These are phyloP conservation scores for Salvelinus alpinus DNA, from an alignment of 2,113 vertebrate genomes.

Conservation along the genomic window DNA sequence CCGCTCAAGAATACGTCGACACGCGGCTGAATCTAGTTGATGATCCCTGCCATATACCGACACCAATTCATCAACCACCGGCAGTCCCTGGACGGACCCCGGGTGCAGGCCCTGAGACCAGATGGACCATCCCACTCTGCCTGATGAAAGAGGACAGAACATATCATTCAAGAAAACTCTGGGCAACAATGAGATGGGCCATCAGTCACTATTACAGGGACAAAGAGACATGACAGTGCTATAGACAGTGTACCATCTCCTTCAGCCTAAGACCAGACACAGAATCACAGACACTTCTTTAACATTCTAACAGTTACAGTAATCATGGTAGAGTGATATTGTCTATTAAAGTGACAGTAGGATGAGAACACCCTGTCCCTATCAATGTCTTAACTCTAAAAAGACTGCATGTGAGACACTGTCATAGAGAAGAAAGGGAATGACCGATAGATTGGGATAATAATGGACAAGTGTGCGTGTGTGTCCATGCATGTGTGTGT, in stretches of 20 bases:
- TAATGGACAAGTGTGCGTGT: slow-evolving; percentile 17
- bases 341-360: too few relatives aligned
- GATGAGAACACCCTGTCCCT: too few relatives aligned
- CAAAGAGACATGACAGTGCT: background rate
- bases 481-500: too few relatives aligned
- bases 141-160: slow-evolving; percentile 11
- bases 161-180: slow-evolving; percentile 20
- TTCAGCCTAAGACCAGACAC: background rate
- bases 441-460: too few relatives aligned
- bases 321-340: too few relatives aligned
- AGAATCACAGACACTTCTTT: background rate
- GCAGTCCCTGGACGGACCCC: slow-evolving; percentile 3
- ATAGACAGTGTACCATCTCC: background rate
- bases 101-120: background rate
- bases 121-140: slow-evolving; percentile 14
- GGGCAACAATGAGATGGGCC: slow-evolving; percentile 13
- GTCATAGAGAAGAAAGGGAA: too few relatives aligned
- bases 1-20: too few relatives aligned
- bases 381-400: too few relatives aligned
- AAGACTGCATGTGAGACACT: too few relatives aligned
- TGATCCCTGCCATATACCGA: background rate
- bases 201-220: background rate
- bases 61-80: slow-evolving; percentile 36
- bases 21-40: too few relatives aligned
- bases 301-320: too few relatives aligned